A percentile compares a stretch with the other conserved stretches of the same genome.
Conservation (phyloP, 2,113 vertebrate species). For the Carollia perspicillata region DNA sequence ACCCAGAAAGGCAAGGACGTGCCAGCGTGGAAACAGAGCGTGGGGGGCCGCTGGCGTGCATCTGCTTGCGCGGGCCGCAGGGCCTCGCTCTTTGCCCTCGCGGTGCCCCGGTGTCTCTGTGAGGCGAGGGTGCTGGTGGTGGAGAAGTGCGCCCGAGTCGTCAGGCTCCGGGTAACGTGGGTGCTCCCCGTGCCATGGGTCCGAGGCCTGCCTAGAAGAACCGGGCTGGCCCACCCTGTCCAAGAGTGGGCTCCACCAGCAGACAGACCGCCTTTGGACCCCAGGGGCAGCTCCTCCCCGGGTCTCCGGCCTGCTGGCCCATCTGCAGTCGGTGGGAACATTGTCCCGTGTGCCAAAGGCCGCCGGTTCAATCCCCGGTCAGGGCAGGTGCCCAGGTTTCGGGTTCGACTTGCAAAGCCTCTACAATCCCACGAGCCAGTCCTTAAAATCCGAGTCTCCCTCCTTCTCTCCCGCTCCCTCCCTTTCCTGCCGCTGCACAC, state of each 20-base stretch:
- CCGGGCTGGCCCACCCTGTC: background rate
- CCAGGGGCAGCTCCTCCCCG: accelerated
- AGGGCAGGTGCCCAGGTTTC: too few species aligned
- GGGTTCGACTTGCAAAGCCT: too few species aligned
- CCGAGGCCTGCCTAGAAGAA: background rate
- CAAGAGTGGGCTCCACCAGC: background rate
- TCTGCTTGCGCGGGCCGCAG: background rate
- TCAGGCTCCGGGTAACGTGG: too few species aligned
- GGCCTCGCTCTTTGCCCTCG: background rate
- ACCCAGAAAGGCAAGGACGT: background rate
- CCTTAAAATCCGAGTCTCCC: background rate
- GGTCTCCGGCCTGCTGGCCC: background rate
- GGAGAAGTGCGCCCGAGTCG: background rate
- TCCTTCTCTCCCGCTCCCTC: background rate
- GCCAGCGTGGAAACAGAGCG: background rate
- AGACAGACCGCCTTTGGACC: background rate
- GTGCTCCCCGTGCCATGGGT: background rate
- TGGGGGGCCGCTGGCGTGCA: too few species aligned
- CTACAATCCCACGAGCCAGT: background rate
- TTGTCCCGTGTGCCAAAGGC: too few species aligned
- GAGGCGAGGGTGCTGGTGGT: background rate
- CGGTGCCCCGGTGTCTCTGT: background rate
- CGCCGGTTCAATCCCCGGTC: too few species aligned
- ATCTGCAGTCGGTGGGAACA: too few species aligned
- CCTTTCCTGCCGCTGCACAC: accelerated